Percentiles rank a stretch among this genome's conserved stretches.
These are phyloP conservation scores for Ia io DNA, from an alignment of 2,113 vertebrate species.

Conservation along the genomic window DNA sequence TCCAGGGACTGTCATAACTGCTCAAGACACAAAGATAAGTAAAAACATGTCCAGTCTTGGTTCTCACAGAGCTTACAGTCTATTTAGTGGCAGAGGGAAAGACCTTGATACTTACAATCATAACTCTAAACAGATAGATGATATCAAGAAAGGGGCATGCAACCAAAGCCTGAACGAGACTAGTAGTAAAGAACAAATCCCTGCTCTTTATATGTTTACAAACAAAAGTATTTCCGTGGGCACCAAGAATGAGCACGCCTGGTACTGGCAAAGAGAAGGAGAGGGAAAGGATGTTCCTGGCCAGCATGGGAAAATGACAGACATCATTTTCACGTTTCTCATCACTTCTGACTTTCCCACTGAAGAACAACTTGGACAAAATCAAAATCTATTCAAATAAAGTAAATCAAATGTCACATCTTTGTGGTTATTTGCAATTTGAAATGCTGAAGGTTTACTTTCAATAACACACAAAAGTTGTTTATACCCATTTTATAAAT, in stretches of 20 bases:
- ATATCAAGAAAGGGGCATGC: not conserved
- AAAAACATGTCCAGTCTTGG: not conserved
- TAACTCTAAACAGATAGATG: not conserved
- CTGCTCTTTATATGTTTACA: not conserved
- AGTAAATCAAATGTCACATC: not conserved
- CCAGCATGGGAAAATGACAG: not conserved
- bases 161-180: not conserved
- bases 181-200: not conserved
- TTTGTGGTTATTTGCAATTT: not conserved
- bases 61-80: not conserved
- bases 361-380: not conserved
- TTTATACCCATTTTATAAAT: constrained; percentile 12
- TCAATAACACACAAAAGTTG: not conserved
- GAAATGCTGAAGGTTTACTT: constrained; percentile 27
- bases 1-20: not conserved
- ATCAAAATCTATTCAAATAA: constrained; percentile 8
- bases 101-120: not conserved
- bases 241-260: not conserved
- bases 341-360: not conserved
- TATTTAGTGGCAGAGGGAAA: not conserved
- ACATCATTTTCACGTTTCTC: not conserved
- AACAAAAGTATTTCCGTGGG: not conserved
- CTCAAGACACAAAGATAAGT: not conserved
- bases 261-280: not conserved
- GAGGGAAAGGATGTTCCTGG: not conserved